These are phyloP conservation scores for Adelognathus sp. DNA, from an alignment of 2,888 invertebrate species.

Conservation along the genomic window DNA sequence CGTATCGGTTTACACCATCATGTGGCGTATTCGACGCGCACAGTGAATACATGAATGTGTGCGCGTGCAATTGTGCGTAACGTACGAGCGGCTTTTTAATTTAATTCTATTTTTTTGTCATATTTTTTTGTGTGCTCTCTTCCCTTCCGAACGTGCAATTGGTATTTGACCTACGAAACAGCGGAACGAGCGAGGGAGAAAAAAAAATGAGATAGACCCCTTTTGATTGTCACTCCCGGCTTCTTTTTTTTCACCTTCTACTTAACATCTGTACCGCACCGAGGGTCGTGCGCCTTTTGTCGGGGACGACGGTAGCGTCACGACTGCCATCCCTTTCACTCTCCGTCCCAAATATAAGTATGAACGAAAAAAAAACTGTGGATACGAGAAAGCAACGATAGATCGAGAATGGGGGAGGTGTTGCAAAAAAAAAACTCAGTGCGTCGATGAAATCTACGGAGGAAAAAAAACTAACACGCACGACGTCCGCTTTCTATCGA, in stretches of 20 bases:
- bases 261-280: conserved; percentile 41
- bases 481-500: conserved; percentile 73
- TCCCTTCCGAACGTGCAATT: conserved; percentile 33
- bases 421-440: conserved; percentile 58
- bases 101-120: conserved; percentile 38
- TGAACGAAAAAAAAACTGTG: conserved; percentile 36
- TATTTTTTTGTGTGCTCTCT: conserved; percentile 19
- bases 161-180: conserved; percentile 23
- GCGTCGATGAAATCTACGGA: conserved; percentile 39
- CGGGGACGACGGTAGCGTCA: conserved; percentile 15
- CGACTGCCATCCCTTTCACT: conserved; percentile 1
- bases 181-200: conserved; percentile 19
- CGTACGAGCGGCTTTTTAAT: conserved; percentile 16
- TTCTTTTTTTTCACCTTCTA: conserved; percentile 46
- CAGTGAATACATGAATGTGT: not conserved
- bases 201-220: conserved; percentile 47
- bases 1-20: not conserved
- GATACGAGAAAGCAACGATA: conserved; percentile 35
- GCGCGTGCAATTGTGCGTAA: conserved; percentile 12
- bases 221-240: conserved; percentile 45
- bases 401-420: conserved; percentile 46
- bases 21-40: not conserved
- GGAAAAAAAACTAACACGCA: conserved; percentile 68
- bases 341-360: conserved; percentile 34
- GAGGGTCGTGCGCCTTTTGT: conserved; percentile 56